phyloP scores from a whole-genome alignment of 2,113 vertebrate genomes.

The Daboia siamensis region DNA sequence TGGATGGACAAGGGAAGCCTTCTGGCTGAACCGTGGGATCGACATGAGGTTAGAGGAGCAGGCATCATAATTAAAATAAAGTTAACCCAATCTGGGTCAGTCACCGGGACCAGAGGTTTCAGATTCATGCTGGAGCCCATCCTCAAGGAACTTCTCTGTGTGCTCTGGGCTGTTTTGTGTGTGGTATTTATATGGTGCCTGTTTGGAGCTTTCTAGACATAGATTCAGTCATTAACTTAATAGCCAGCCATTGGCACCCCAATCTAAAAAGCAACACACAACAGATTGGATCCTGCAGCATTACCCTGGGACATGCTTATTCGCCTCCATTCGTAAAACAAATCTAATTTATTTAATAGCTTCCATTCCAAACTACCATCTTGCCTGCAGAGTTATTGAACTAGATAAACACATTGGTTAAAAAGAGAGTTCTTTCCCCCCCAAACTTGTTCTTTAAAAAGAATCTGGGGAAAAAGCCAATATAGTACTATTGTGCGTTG shows the following conservation, averaged over 20 bases:
- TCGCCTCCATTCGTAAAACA: neutral
- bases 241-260: neutral
- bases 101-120: neutral
- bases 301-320: neutral
- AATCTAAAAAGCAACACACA: neutral
- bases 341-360: neutral
- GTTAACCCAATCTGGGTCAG: neutral
- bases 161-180: neutral
- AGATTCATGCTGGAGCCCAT: neutral
- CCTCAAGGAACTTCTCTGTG: neutral
- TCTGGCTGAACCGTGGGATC: slow-evolving; percentile 5
- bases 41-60: neutral
- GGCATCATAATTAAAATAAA: neutral
- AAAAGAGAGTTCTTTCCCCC: neutral
- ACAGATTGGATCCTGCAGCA: neutral
- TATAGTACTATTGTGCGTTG: neutral
- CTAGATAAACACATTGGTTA: neutral
- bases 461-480: neutral
- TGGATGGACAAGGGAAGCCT: neutral
- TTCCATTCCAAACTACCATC: neutral
- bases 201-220: neutral
- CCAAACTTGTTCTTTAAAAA: neutral
- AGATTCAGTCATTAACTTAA: neutral
- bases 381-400: neutral
- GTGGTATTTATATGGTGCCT: neutral